Evolutionary conservation across 2,888 invertebrate species (phyloP), one percentile per base, ranked within the genome.

Genomic region (Apeira syringaria): DNA sequence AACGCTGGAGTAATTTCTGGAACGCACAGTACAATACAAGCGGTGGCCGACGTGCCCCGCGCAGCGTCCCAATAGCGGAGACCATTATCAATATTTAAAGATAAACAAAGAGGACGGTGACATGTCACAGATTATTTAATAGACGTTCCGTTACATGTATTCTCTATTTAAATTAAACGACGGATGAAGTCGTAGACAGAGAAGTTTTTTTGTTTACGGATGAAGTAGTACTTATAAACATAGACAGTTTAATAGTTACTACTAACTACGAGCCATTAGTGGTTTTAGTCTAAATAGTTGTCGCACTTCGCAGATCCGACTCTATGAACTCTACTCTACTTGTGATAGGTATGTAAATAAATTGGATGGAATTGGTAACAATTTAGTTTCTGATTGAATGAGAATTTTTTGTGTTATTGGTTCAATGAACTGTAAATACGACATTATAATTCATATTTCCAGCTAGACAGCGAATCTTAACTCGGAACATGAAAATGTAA

Each of bases 31-130:
- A 10, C 12, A 26, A 35, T 30, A 25, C 13, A 8, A 24, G 36
- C 36, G 36, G 22, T 56, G 52, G 61, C 46, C 45, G 47, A 58
- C 64, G 66, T 64, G 63, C 64, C 52, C 36, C 11, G 36, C 20
- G 20, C 17, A 34, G 29, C 44, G 42, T 53, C 56, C 64, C 59
- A 57, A 58, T 48, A 50, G 47, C 54, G 34, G 59, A 40, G 51
- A 54, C 47, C 48, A 58, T 68, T 72, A 74, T 74, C 67, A 62
- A 64, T 64, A 45, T 53, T 55, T 54, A 54, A 56, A 52, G 65
- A 73, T 70, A 71, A 68, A 56, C 59, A 61, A 63, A 56, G 58
- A 45, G 51, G 53, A 35, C 37, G 47, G 30, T 36, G 46, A 44
- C 50, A 56, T 55, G 29, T 30, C 39, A 42, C 36, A 45, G 42